Percentiles rank a stretch among this genome's conserved stretches.
Evolutionary conservation across 2,888 invertebrate species (phyloP).

Genomic region (Andricus quercusramuli): DNA sequence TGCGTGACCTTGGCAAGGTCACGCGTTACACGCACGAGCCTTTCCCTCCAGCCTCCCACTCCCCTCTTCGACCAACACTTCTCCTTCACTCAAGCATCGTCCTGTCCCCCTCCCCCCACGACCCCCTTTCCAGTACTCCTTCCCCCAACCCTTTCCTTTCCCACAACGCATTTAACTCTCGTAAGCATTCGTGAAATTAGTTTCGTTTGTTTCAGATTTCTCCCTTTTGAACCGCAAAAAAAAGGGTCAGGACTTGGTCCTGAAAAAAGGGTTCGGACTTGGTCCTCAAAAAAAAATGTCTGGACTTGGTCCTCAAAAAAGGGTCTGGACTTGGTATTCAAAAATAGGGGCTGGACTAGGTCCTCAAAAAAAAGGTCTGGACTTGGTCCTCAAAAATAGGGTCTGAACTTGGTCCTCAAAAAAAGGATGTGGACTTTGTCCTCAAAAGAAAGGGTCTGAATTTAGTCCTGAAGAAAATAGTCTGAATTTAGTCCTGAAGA

Average conservation of each 20-base stretch:
- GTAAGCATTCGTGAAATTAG: slow-evolving; percentile 12
- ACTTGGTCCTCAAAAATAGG: no score
- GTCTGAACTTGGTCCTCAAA: no score
- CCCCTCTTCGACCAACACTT: slow-evolving; percentile 46
- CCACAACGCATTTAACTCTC: neutral
- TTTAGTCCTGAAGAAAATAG: no score
- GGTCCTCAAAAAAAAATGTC: no score
- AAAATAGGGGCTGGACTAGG: no score
- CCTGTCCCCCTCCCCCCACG: slow-evolving; percentile 24
- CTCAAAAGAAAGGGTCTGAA: no score
- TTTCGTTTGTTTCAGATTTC: slow-evolving; percentile 30
- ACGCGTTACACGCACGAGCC: slow-evolving; percentile 64
- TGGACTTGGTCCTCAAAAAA: no score
- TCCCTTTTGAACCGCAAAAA: neutral
- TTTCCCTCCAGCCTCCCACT: slow-evolving; percentile 50
- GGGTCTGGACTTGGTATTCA: no score
- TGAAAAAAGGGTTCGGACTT: neutral
- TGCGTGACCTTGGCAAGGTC: slow-evolving; percentile 74
- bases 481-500: no score
- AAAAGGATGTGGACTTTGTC: no score
- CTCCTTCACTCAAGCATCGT: slow-evolving; percentile 45
- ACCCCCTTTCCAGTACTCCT: slow-evolving; percentile 30
- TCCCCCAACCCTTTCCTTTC: slow-evolving; percentile 32
- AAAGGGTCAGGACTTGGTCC: neutral
- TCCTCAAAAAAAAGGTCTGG: no score